Evolutionary conservation across 2,888 invertebrate species (phyloP).

Genomic region (Marasmarcha lunaedactyla): DNA sequence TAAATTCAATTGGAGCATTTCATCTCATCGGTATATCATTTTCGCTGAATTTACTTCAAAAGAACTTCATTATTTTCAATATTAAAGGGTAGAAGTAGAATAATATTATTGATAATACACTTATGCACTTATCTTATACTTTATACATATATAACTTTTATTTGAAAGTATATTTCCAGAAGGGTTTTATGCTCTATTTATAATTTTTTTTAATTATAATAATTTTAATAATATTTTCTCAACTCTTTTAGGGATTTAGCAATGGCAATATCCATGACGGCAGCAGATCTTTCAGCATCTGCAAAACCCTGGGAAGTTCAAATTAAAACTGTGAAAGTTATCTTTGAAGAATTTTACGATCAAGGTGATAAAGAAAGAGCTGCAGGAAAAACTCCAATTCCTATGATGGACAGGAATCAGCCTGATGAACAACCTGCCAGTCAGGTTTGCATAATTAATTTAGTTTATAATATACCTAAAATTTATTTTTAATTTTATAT

Average conservation of each 20-base stretch:
- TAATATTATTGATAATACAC: no score
- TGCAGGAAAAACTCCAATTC: slow-evolving; percentile 77
- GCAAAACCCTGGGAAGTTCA: slow-evolving; percentile 89
- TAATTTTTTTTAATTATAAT: no score
- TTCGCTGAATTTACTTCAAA: slow-evolving; percentile 5
- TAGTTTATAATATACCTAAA: no score
- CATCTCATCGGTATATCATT: slow-evolving; percentile 72
- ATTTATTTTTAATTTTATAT: no score
- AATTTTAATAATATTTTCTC: no score
- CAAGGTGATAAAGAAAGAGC: slow-evolving; percentile 80
- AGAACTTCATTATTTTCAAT: slow-evolving; percentile 1
- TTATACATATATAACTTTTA: no score
- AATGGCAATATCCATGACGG: slow-evolving; percentile 86
- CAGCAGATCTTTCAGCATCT: slow-evolving; percentile 85
- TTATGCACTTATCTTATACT: no score
- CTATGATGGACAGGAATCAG: slow-evolving; percentile 84
- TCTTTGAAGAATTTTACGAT: slow-evolving; percentile 85
- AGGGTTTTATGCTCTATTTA: no score
- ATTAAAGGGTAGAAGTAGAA: no score
- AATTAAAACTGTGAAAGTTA: slow-evolving; percentile 82
- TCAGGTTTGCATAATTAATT: slow-evolving; percentile 61
- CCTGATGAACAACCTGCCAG: slow-evolving; percentile 80
- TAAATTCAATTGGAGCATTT: slow-evolving; percentile 74
- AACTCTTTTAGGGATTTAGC: slow-evolving; percentile 62
- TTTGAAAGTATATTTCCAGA: no score